These are phyloP conservation scores for Siniperca chuatsi DNA, from an alignment of 2,113 vertebrate genomes.

Conservation along the genomic window DNA sequence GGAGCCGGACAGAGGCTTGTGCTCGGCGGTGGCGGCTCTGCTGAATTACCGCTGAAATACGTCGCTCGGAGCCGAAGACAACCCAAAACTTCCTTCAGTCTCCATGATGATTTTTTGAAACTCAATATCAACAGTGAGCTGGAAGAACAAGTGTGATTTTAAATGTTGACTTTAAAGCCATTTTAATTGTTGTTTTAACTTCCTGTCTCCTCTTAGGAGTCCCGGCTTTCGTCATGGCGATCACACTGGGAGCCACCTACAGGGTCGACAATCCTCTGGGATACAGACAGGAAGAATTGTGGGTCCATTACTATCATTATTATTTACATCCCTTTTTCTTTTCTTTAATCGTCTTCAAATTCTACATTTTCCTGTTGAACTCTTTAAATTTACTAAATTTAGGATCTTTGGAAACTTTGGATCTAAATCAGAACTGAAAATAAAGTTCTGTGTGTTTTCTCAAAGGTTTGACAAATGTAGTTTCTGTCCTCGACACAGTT, in stretches of 20 bases:
- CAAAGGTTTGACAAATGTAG: not conserved
- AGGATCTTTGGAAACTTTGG: not conserved
- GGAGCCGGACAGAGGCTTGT: not conserved
- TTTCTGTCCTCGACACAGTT: not conserved
- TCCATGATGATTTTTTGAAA: too few species aligned
- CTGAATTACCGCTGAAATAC: not conserved
- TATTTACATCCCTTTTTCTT: too few species aligned
- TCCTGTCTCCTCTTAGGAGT: slow-evolving; percentile 57
- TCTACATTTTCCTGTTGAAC: not conserved
- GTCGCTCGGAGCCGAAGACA: too few species aligned
- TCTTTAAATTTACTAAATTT: not conserved
- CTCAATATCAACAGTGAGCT: too few species aligned
- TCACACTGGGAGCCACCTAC: slow-evolving; percentile 69
- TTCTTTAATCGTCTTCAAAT: too few species aligned
- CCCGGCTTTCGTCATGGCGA: slow-evolving; percentile 64
- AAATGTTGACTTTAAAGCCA: not conserved
- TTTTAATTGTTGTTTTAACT: not conserved
- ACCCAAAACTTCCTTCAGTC: too few species aligned
- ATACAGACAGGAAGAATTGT: slow-evolving; percentile 81
- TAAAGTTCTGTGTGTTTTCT: not conserved
- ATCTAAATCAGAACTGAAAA: not conserved
- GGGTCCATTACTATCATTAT: slow-evolving; percentile 24
- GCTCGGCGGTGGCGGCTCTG: slow-evolving; percentile 63
- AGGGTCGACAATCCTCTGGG: slow-evolving; percentile 51
- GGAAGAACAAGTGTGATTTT: not conserved